phyloP scores from a whole-genome alignment of 2,113 vertebrate genomes.

The Lipophrys pholis region DNA sequence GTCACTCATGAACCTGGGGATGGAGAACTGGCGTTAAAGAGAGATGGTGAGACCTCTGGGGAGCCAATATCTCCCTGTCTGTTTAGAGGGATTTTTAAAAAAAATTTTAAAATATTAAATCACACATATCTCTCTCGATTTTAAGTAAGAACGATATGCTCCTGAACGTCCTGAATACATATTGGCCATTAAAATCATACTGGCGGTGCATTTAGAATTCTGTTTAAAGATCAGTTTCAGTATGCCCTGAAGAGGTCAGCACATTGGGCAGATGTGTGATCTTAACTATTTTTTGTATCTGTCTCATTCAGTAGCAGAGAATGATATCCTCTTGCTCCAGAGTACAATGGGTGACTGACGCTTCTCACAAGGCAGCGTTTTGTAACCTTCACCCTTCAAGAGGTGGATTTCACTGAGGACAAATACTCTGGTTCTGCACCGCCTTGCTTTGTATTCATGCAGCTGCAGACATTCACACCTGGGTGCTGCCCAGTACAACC shows the following conservation, averaged over 20 bases:
- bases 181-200: constrained; percentile 30
- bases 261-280: constrained; percentile 4
- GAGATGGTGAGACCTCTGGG: constrained; percentile 8
- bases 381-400: constrained; percentile 25
- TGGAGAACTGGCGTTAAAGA: constrained; percentile 30
- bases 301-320: constrained; percentile 5
- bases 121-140: constrained; percentile 36
- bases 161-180: constrained; percentile 30
- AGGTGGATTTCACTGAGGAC: constrained; percentile 5
- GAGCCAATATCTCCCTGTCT: constrained; percentile 24
- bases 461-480: constrained; percentile 28
- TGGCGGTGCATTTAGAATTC: constrained; percentile 32
- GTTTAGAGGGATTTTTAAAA: background rate
- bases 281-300: constrained; percentile 1
- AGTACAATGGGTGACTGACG: background rate
- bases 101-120: too few relatives aligned
- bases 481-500: constrained; percentile 35
- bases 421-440: constrained; percentile 28
- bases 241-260: constrained; percentile 18
- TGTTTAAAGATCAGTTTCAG: constrained; percentile 23
- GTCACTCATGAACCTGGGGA: constrained; percentile 58
- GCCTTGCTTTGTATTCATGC: constrained; percentile 37
- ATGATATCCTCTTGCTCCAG: constrained; percentile 16
- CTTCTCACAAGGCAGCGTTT: constrained; percentile 13
- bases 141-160: constrained; percentile 12